These are phyloP conservation scores for Syngnathus typhle DNA, from an alignment of 2,113 vertebrate genomes.

Conservation along the genomic window DNA sequence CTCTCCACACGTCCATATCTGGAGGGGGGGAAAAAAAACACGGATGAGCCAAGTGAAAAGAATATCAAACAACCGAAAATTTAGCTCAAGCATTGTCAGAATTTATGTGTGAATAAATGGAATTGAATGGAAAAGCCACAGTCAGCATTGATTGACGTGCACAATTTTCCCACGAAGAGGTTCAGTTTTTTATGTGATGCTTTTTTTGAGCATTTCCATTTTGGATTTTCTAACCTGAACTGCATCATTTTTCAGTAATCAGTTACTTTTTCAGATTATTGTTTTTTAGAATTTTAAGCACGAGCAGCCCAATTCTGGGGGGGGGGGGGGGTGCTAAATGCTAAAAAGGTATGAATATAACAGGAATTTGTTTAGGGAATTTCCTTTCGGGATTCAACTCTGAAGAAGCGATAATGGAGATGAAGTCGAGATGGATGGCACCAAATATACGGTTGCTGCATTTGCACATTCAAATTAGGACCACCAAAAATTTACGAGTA, in stretches of 20 bases:
- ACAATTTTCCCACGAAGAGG: neutral
- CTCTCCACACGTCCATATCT: constrained; percentile 99
- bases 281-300: neutral
- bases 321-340: too few species aligned
- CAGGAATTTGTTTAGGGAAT: too few species aligned
- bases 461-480: neutral
- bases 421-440: neutral
- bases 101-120: neutral
- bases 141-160: neutral
- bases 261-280: neutral
- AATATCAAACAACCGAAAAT: neutral
- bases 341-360: too few species aligned
- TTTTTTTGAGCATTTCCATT: neutral
- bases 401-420: too few species aligned
- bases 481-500: neutral
- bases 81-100: neutral
- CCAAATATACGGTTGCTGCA: neutral
- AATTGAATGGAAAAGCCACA: neutral
- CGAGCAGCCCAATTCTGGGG: too few species aligned
- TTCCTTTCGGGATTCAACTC: too few species aligned
- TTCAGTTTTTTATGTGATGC: neutral
- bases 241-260: neutral
- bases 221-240: neutral
- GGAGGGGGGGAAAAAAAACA: constrained; percentile 29
- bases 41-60: constrained; percentile 13